Conservation (phyloP, 2,797 vertebrate genomes). For the Pagetopsis macropterus region DNA sequence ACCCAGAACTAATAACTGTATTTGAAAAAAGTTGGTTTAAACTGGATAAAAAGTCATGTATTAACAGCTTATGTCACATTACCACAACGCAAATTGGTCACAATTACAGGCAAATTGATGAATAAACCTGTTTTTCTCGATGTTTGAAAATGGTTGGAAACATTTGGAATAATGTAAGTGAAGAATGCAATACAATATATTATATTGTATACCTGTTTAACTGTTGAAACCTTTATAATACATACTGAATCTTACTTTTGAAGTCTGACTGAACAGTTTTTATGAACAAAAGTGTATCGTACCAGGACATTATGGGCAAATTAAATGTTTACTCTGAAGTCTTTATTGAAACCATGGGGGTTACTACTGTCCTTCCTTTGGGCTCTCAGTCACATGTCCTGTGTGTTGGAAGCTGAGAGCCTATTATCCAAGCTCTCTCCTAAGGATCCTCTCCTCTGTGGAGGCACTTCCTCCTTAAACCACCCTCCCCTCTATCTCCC, state of each 20-base stretch:
- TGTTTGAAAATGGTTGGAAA: too few species aligned
- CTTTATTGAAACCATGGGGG: conserved; percentile 51
- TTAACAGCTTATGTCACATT: too few species aligned
- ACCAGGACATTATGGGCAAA: conserved; percentile 14
- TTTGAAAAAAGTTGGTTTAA: too few species aligned
- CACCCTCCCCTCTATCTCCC: conserved; percentile 6
- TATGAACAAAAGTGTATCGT: conserved; percentile 3
- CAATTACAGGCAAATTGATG: too few species aligned
- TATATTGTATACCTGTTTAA: not conserved
- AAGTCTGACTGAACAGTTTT: not conserved
- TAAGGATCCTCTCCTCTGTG: conserved; percentile 66
- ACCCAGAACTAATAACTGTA: too few species aligned
- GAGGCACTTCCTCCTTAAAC: conserved; percentile 59
- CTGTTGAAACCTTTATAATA: not conserved
- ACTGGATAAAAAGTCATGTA: too few species aligned
- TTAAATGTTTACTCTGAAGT: conserved; percentile 27
- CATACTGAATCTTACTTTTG: not conserved
- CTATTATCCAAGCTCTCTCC: conserved; percentile 70
- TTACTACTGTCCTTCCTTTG: conserved; percentile 61
- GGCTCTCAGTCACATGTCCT: conserved; percentile 62
- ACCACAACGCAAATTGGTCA: too few species aligned
- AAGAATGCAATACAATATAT: too few species aligned
- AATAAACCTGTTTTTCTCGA: too few species aligned
- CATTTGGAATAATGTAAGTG: too few species aligned
- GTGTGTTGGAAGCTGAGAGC: conserved; percentile 53